Base-by-base conservation (phyloP, 2,113 vertebrate genomes). In the Zosterops pallidus region DNA sequence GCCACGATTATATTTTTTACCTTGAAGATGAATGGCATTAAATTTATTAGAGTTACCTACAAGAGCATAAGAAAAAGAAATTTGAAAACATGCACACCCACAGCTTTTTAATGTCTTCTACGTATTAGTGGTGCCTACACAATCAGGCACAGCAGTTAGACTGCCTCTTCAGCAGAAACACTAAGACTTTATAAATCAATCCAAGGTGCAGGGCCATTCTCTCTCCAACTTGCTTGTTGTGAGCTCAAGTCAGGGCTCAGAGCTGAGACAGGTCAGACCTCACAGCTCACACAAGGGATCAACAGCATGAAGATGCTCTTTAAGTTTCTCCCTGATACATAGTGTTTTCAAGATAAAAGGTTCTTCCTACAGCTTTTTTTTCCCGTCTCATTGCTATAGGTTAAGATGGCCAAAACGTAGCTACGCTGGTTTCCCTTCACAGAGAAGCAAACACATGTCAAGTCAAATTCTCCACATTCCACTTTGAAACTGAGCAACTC, bases 341-440 rank as follows among this genome's bases (percentile, higher is more conserved):
- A 46, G 18, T 62, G 12, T 69, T 83, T 77, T 49, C 26, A 71
- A 42, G 49, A 65, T 3, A 17, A 60, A 65, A 25, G 2, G 4
- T 9, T 60, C 69, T 42, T 82, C 53, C 42, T 62, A 15, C 4
- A 70, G 23, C 6, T 39, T 42, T 81, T 75, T 39, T 28, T 23
- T 18, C 11, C 1, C 0, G 17, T 64, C 29, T 35, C 29, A 39
- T 9, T 47, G 28, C 31, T 44, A 6, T 17, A 46, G 3, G 19
- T 72, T 64, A 92, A 64, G n/a, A 39, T 55, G 23, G 13, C 29
- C n/a, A 76, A 80, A 83, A 92, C 17, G 29, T 20, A 35, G 11
- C 69, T 41, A 49, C 0, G 0, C 14, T 82, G 29, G 17, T 44
- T 83, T 89, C 28, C 19, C 15, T 31, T 46, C 35, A 57, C 9